Evolutionary conservation across 2,113 vertebrate species (phyloP).

Genomic region (Pholis gunnellus): DNA sequence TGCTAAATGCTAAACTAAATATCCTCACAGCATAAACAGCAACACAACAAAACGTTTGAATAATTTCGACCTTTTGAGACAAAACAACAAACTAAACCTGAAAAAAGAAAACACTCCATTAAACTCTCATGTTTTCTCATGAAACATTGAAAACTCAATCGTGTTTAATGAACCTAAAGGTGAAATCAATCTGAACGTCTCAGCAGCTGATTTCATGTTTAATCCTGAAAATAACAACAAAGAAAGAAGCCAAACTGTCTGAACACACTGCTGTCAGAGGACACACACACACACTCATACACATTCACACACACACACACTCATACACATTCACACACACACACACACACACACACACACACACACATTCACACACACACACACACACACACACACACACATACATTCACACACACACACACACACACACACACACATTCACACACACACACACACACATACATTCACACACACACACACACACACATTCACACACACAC

Average conservation of each 20-base stretch:
- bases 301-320: neutral
- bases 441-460: too few species aligned
- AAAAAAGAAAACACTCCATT: neutral
- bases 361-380: conserved; percentile 35
- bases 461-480: too few species aligned
- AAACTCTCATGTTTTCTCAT: neutral
- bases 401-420: neutral
- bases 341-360: neutral
- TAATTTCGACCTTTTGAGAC: neutral
- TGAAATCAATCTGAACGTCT: neutral
- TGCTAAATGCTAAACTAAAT: neutral
- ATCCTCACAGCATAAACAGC: neutral
- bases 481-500: too few species aligned
- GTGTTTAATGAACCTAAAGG: neutral
- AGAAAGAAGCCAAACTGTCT: conserved; percentile 38
- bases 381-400: conserved; percentile 6
- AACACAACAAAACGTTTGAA: neutral
- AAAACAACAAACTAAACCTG: neutral
- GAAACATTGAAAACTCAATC: neutral
- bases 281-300: neutral
- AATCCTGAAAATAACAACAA: conserved; percentile 21
- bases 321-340: too few species aligned
- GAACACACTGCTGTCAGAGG: conserved; percentile 29
- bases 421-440: too few species aligned
- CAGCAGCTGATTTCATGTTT: conserved; percentile 9